phyloP scores from a whole-genome alignment of 2,888 invertebrate genomes.

The Hypomecis atomaria region DNA sequence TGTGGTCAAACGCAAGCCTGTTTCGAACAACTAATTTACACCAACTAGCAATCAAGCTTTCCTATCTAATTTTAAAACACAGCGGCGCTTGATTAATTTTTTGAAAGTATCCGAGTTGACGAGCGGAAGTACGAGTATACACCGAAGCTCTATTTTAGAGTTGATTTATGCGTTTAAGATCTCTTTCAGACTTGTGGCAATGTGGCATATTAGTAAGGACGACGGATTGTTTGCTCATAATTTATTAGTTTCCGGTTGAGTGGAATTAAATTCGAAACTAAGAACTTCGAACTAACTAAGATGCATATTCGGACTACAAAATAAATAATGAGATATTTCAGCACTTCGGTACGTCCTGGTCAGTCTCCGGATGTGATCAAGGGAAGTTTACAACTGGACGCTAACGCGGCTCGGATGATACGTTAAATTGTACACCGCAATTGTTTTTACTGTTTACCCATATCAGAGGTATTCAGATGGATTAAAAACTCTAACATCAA shows the following conservation, averaged over 20 bases:
- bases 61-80: neutral
- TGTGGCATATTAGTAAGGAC: constrained; percentile 70
- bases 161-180: constrained; percentile 74
- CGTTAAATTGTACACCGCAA: no score
- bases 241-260: constrained; percentile 63
- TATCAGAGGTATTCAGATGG: no score
- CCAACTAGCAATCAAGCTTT: constrained; percentile 1
- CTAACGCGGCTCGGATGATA: no score
- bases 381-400: no score
- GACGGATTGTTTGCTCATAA: constrained; percentile 68
- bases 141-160: constrained; percentile 75
- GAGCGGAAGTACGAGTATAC: constrained; percentile 69
- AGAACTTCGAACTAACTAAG: no score
- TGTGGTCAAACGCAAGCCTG: neutral
- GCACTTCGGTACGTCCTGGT: no score
- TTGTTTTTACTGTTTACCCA: no score
- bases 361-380: no score
- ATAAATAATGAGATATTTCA: no score
- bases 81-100: constrained; percentile 46
- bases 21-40: neutral
- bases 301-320: neutral
- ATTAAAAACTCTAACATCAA: no score
- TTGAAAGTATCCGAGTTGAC: constrained; percentile 64
- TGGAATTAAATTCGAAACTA: constrained; percentile 12
- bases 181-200: constrained; percentile 66